These are phyloP conservation scores for Centropus bengalensis DNA, from an alignment of 2,113 vertebrate genomes.

Conservation along the genomic window DNA sequence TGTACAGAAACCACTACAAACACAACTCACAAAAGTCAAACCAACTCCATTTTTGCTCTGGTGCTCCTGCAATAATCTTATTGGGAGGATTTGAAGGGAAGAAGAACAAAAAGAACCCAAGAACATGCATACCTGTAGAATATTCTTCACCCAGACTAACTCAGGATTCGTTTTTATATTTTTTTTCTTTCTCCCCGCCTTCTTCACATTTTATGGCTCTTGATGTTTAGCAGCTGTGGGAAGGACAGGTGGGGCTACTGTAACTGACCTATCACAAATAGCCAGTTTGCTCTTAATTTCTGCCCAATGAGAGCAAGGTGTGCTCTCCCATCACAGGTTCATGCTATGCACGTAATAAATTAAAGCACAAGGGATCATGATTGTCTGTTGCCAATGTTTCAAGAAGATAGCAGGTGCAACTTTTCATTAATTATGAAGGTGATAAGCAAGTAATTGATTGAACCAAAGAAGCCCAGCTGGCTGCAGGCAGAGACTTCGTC, in stretches of 20 bases:
- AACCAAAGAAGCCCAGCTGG: neutral
- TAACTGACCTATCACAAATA: neutral
- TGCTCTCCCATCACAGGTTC: neutral
- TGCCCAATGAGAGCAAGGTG: accelerated
- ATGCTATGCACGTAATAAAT: neutral
- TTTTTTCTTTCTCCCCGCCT: no score
- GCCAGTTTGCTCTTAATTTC: neutral
- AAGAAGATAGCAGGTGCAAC: neutral
- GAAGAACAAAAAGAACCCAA: accelerated
- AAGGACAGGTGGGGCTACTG: neutral
- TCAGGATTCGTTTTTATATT: neutral
- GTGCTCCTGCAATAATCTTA: accelerated
- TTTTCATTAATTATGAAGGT: neutral
- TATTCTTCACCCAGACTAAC: accelerated
- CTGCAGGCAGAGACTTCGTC: neutral
- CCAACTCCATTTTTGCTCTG: neutral
- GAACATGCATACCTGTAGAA: accelerated
- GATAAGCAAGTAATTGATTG: neutral
- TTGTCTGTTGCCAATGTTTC: neutral
- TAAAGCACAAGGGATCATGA: neutral
- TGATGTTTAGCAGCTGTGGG: neutral
- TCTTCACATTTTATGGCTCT: neutral
- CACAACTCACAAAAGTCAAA: accelerated
- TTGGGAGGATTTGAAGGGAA: accelerated
- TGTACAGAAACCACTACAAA: neutral